These are phyloP conservation scores for Zaprionus nigranus DNA, from an alignment of 1,140 invertebrate genomes.

Conservation along the genomic window DNA sequence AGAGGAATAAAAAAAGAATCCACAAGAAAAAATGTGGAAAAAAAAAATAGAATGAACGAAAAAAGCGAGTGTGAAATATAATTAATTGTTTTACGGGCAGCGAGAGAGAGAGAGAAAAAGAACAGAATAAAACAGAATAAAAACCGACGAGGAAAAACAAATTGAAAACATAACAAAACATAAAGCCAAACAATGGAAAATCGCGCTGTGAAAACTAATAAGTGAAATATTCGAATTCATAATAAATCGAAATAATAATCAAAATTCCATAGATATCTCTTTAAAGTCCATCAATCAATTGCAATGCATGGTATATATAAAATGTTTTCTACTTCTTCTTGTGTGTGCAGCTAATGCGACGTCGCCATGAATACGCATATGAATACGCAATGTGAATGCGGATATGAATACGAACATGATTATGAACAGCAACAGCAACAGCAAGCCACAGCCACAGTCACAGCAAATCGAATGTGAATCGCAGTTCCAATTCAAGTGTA, in stretches of 20 bases:
- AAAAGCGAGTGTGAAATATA: constrained; percentile 48
- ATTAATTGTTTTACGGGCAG: constrained; percentile 54
- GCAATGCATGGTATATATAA: background rate
- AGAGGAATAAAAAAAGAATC: constrained; percentile 27
- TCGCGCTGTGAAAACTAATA: constrained; percentile 19
- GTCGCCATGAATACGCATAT: constrained; percentile 42
- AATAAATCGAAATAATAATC: constrained; percentile 15
- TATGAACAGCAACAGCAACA: background rate
- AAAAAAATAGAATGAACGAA: constrained; percentile 5
- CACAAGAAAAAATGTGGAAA: background rate
- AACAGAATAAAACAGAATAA: constrained; percentile 6
- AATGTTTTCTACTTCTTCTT: background rate
- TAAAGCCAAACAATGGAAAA: constrained; percentile 21
- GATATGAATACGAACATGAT: constrained; percentile 1
- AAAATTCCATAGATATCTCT: constrained; percentile 6
- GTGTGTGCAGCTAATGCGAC: background rate
- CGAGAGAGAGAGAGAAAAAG: constrained; percentile 11
- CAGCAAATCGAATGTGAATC: constrained; percentile 6
- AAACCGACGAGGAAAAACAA: constrained; percentile 16
- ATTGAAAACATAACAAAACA: constrained; percentile 11
- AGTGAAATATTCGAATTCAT: constrained; percentile 11
- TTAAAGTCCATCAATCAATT: background rate
- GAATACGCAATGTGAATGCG: constrained; percentile 15
- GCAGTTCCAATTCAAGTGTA: constrained; percentile 20
- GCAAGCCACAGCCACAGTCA: too few relatives aligned